Percentiles rank a stretch among this genome's conserved stretches.
Evolutionary conservation across 2,113 vertebrate genomes (phyloP).

Genomic region (Cyanoliseus patagonus): DNA sequence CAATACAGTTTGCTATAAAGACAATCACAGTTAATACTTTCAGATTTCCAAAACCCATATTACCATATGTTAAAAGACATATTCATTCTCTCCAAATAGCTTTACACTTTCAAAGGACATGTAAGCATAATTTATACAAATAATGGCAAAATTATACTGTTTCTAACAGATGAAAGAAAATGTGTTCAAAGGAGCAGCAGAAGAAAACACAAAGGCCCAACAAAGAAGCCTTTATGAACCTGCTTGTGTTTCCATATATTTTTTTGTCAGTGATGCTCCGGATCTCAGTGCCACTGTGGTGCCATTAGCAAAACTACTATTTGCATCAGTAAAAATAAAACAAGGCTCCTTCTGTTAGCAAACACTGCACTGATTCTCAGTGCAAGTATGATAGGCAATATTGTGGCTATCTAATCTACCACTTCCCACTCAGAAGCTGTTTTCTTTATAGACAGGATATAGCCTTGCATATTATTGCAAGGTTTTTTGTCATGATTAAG

Average conservation of each 20-base stretch:
- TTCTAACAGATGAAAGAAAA: not conserved
- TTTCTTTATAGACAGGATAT: conserved; percentile 9
- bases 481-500: conserved; percentile 26
- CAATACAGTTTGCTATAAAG: not conserved
- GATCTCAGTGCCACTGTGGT: not conserved
- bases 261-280: not conserved
- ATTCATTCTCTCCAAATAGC: not conserved
- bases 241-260: not conserved
- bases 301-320: not conserved
- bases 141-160: not conserved
- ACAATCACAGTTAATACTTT: not conserved
- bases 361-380: not conserved
- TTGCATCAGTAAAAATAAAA: not conserved
- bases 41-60: not conserved
- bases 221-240: not conserved
- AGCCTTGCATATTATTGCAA: not conserved
- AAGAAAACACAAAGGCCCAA: not conserved
- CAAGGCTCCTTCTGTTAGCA: not conserved
- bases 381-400: not conserved
- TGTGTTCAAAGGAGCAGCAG: not conserved
- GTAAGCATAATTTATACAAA: not conserved
- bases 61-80: not conserved
- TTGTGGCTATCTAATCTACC: not conserved
- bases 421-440: not conserved
- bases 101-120: not conserved